phyloP scores from a whole-genome alignment of 1,140 invertebrate genomes.

The Apis cerana region DNA sequence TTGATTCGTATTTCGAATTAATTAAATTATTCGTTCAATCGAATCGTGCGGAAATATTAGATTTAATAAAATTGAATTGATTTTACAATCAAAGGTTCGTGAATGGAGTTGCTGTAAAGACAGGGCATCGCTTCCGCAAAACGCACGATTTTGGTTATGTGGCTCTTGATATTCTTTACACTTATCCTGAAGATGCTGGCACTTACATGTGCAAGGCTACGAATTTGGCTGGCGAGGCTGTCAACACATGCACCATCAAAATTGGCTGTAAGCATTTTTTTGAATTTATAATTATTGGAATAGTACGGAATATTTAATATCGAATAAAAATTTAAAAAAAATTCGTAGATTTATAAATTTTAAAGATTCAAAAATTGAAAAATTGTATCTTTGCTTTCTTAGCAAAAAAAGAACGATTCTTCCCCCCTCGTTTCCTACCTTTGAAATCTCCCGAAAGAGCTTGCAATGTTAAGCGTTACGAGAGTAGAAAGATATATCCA shows the following conservation, averaged over 20 bases:
- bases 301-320: not conserved
- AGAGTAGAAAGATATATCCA: not conserved
- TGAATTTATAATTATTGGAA: not conserved
- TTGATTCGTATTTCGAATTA: not conserved
- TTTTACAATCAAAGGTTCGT: conserved; percentile 72
- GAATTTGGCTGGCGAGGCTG: conserved; percentile 94
- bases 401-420: conserved; percentile 31
- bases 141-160: conserved; percentile 98
- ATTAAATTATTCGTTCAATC: not conserved
- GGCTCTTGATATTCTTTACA: conserved; percentile 95
- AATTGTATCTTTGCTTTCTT: not conserved
- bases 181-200: conserved; percentile 95
- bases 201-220: conserved; percentile 97
- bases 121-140: conserved; percentile 93
- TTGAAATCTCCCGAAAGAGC: not conserved
- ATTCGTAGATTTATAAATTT: no score
- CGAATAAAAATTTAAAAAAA: no score
- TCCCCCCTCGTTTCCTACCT: conserved; percentile 9
- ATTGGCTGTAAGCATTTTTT: conserved; percentile 84
- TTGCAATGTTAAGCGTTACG: not conserved
- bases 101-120: conserved; percentile 78
- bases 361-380: no score
- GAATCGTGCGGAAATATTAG: no score
- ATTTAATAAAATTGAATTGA: not conserved
- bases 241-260: conserved; percentile 94